phyloP scores from a whole-genome alignment of 2,888 invertebrate genomes.

The Dinocampus coccinellae region DNA sequence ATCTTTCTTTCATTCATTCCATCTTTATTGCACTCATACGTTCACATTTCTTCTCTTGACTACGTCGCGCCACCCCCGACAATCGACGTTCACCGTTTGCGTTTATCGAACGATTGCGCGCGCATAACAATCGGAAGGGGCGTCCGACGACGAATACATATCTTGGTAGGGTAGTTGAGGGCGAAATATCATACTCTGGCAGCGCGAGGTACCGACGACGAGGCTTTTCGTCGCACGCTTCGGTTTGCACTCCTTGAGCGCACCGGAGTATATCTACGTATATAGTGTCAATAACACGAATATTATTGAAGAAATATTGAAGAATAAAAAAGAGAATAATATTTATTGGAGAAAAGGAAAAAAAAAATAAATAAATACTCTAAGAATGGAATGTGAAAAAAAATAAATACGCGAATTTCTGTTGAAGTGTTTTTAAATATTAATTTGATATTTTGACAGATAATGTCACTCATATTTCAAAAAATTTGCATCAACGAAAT shows the following conservation, averaged over 20 bases:
- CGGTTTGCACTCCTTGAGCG: constrained; percentile 9
- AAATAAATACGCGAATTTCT: too few species aligned
- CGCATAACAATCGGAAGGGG: constrained; percentile 61
- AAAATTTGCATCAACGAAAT: too few species aligned
- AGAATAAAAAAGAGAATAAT: constrained; percentile 16
- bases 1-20: constrained; percentile 11
- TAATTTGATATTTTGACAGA: too few species aligned
- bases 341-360: constrained; percentile 17
- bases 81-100: constrained; percentile 63
- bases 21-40: constrained; percentile 3
- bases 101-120: constrained; percentile 69
- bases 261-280: constrained; percentile 11
- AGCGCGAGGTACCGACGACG: constrained; percentile 53
- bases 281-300: not conserved
- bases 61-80: constrained; percentile 47
- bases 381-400: too few species aligned
- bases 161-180: constrained; percentile 44
- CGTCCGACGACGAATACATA: constrained; percentile 51
- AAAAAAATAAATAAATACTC: not conserved
- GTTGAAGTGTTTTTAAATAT: too few species aligned
- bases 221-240: constrained; percentile 21
- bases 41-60: constrained; percentile 35
- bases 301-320: not conserved
- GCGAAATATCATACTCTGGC: constrained; percentile 47
- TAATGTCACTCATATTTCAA: too few species aligned